Base-by-base conservation (phyloP, 2,888 invertebrate species). In the Cataglyphis altisquamis region DNA sequence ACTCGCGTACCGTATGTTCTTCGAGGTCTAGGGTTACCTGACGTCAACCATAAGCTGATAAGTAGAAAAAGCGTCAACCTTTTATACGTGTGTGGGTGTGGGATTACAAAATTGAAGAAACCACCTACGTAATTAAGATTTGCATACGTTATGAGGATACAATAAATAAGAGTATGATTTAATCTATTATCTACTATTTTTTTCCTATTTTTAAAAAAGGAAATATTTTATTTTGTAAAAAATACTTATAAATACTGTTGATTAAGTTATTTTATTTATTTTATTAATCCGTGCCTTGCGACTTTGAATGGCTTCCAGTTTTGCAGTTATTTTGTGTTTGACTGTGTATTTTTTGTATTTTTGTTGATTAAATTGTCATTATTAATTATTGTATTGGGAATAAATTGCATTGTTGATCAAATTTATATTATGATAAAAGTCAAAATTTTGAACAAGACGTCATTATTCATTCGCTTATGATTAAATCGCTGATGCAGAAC, bases 21-120 rank as follows among this genome's bases (percentile, higher is more conserved):
- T 81, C 85, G 85, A 68, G 82, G 84, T 90, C 78, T 90, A 86
- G 89, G 86, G 86, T 91, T 90, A 90, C 89, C 85, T 75, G 63
- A 73, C 82, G 73, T 73, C 73, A 78, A 62, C 52, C 21, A 62
- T 45, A 48, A 10, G 32, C 32, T 60, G 36, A 10, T 60, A 70
- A 80, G 48, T 70, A 70, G 60, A 41, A 48, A 70, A 77, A 67
- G 9, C 15, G 8, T 39, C 39, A 10, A 41, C 2, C 5, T 3
- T 21, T 36, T 64, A 3, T 36, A 1, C 15, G 32, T n/a, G n/a
- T 21, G 10, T 67, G n/a, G n/a, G 52, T 52, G n/a, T 15, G 39
- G 36, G 48, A 55, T 52, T 66, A 36, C 39, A 57, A n/a, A n/a
- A n/a, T 78, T 41, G 57, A 57, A 68, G 21, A 15, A 68, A 68